Percentiles rank a stretch among this genome's conserved stretches.
These are phyloP conservation scores for Ctenoplectra terminalis DNA, from an alignment of 1,140 invertebrate species.

Conservation along the genomic window DNA sequence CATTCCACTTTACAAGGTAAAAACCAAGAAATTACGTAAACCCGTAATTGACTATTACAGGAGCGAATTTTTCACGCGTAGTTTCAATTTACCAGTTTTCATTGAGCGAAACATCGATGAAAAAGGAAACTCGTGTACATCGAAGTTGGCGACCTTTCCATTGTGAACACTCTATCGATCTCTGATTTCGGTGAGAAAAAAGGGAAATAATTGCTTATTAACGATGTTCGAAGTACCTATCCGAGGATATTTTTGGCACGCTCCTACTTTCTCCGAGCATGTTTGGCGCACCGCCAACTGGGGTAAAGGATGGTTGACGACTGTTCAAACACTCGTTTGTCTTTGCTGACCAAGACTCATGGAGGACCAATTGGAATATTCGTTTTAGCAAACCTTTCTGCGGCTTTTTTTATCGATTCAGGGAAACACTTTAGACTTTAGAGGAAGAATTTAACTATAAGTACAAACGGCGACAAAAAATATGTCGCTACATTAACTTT, in stretches of 20 bases:
- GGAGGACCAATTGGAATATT: slow-evolving; percentile 55
- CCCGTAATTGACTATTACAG: not conserved
- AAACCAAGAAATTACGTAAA: not conserved
- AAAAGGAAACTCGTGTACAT: not conserved
- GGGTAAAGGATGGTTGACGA: slow-evolving; percentile 64
- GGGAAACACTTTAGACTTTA: not conserved
- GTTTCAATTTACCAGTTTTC: not conserved
- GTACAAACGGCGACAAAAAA: not conserved
- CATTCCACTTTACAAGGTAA: too few species aligned
- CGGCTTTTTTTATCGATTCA: not conserved
- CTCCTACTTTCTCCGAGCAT: slow-evolving; percentile 54
- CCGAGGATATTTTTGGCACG: slow-evolving; percentile 52
- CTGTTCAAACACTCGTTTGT: slow-evolving; percentile 68
- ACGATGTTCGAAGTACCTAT: slow-evolving; percentile 45
- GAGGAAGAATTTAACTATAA: not conserved
- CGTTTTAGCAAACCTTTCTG: slow-evolving; percentile 24
- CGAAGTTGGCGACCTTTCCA: slow-evolving; percentile 4
- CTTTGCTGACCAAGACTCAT: slow-evolving; percentile 57
- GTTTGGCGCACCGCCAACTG: slow-evolving; percentile 61
- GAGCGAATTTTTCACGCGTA: not conserved
- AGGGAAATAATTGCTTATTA: slow-evolving; percentile 62
- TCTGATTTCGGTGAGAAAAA: slow-evolving; percentile 3
- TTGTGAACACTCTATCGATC: slow-evolving; percentile 5
- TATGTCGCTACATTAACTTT: too few species aligned
- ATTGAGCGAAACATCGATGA: not conserved